These are phyloP conservation scores for Antheraea yamamai DNA, from an alignment of 2,888 invertebrate species.

Conservation along the genomic window DNA sequence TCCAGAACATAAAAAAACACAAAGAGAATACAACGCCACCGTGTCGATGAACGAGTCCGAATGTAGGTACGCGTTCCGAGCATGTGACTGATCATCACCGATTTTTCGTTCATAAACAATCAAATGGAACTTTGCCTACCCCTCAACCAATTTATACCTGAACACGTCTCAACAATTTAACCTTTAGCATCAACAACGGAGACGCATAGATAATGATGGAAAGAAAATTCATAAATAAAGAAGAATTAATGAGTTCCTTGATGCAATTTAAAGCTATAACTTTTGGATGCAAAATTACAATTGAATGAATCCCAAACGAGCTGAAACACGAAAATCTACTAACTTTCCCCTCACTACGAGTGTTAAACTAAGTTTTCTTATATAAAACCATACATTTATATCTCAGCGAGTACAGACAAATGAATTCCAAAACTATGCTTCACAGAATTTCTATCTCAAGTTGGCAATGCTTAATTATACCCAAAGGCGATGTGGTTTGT, in stretches of 20 bases:
- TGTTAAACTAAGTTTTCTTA: slow-evolving; percentile 14
- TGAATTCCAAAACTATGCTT: slow-evolving; percentile 13
- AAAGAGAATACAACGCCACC: too few relatives aligned
- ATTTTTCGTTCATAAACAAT: too few relatives aligned
- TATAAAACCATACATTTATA: slow-evolving; percentile 20
- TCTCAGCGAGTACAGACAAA: slow-evolving; percentile 17
- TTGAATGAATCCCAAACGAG: slow-evolving; percentile 21
- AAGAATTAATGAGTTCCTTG: not conserved
- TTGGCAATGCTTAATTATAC: slow-evolving; percentile 17
- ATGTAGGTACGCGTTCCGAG: too few relatives aligned
- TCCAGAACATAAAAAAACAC: too few relatives aligned
- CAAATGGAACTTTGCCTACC: too few relatives aligned
- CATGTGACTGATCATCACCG: too few relatives aligned
- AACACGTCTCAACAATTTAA: not conserved
- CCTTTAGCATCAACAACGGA: not conserved
- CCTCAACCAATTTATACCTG: too few relatives aligned
- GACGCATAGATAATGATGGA: too few relatives aligned
- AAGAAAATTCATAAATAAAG: not conserved
- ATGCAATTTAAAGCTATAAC: slow-evolving; percentile 2
- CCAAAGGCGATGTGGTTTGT: slow-evolving; percentile 1
- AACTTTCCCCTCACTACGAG: slow-evolving; percentile 17
- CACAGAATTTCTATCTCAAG: slow-evolving; percentile 9
- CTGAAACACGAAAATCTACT: slow-evolving; percentile 20
- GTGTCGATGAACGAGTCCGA: too few relatives aligned
- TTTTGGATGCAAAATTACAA: slow-evolving; percentile 5